Conservation (phyloP, 2,797 vertebrate species). For the Acipenser ruthenus region DNA sequence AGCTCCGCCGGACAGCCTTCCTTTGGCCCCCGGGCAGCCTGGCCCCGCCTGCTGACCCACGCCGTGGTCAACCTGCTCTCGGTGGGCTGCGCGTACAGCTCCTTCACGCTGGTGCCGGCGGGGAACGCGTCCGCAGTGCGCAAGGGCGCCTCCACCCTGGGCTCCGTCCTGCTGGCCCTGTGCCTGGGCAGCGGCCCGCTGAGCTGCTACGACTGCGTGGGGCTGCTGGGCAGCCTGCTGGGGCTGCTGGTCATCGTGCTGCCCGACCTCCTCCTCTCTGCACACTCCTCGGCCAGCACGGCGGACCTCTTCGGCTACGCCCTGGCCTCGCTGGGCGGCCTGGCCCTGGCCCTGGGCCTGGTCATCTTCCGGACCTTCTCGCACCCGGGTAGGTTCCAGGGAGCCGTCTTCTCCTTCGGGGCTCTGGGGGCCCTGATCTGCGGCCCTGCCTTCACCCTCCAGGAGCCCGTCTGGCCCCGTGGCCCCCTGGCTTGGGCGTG, state of each 20-base stretch:
- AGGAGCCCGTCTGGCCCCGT: conserved; percentile 27
- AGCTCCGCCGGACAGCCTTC: conserved; percentile 16
- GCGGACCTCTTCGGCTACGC: conserved; percentile 30
- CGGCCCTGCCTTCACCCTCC: conserved; percentile 29
- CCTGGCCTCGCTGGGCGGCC: conserved; percentile 33
- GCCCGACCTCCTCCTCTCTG: conserved; percentile 31
- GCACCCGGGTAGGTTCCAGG: conserved; percentile 32
- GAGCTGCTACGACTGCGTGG: conserved; percentile 37
- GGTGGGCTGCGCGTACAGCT: conserved; percentile 42
- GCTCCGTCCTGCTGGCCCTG: conserved; percentile 29
- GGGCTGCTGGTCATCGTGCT: conserved; percentile 41
- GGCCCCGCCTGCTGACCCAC: conserved; percentile 23
- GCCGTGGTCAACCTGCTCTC: conserved; percentile 37
- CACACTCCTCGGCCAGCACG: conserved; percentile 25
- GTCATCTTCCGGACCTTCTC: conserved; percentile 30
- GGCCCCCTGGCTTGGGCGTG: conserved; percentile 38
- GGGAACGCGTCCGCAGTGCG: conserved; percentile 36
- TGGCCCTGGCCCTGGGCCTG: conserved; percentile 30
- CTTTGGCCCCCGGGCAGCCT: conserved; percentile 27
- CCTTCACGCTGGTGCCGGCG: conserved; percentile 34
- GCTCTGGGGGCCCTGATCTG: conserved; percentile 30
- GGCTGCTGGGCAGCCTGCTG: conserved; percentile 35
- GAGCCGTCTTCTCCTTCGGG: conserved; percentile 37
- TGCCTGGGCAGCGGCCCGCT: conserved; percentile 27
- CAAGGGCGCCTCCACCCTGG: conserved; percentile 40